A percentile compares a stretch with the other conserved stretches of the same genome.
Evolutionary conservation across 2,888 invertebrate species (phyloP).

Genomic region (Scaptomyza reducta): DNA sequence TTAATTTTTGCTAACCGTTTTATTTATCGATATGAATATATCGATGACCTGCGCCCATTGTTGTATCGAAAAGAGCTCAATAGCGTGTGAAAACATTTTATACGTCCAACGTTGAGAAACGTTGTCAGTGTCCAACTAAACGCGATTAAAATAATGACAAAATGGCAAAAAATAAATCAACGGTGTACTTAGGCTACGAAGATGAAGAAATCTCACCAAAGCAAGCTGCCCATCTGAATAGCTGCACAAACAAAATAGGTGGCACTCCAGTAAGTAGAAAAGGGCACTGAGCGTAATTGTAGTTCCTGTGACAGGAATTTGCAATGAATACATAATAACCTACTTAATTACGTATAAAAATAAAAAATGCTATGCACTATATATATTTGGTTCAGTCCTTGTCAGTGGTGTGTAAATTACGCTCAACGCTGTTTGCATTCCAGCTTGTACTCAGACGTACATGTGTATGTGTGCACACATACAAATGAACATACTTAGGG

Average conservation of each 20-base stretch:
- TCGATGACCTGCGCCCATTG: slow-evolving; percentile 16
- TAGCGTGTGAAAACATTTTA: slow-evolving; percentile 2
- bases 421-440: slow-evolving; percentile 17
- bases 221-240: slow-evolving; percentile 87
- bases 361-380: background rate
- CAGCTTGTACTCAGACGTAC: background rate
- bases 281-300: background rate
- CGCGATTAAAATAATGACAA: slow-evolving; percentile 55
- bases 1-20: slow-evolving; percentile 2
- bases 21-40: slow-evolving; percentile 32
- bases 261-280: slow-evolving; percentile 88
- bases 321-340: background rate
- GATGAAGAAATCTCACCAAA: slow-evolving; percentile 91
- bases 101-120: slow-evolving; percentile 12
- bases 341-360: background rate
- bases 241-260: slow-evolving; percentile 92
- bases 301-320: slow-evolving; percentile 25
- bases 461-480: background rate
- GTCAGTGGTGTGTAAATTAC: slow-evolving; percentile 22
- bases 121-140: slow-evolving; percentile 24
- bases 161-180: slow-evolving; percentile 86
- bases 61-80: slow-evolving; percentile 30
- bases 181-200: slow-evolving; percentile 91
- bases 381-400: slow-evolving; percentile 17
- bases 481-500: background rate